Evolutionary conservation across 2,797 vertebrate genomes (phyloP).

Genomic region (Harpagifer antarcticus): DNA sequence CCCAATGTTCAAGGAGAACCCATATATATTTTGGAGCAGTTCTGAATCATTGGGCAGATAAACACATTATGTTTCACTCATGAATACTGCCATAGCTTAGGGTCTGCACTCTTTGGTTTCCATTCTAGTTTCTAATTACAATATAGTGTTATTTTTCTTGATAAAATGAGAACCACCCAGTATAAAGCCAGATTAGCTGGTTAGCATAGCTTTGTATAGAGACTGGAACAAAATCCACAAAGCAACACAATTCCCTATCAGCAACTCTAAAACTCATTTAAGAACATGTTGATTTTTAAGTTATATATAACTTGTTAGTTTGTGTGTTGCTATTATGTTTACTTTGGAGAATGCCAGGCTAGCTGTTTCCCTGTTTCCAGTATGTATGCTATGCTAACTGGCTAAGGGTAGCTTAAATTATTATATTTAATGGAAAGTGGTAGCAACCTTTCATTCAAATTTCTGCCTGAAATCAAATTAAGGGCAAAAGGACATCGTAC

Average conservation of each 20-base stretch:
- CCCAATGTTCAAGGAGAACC: no score
- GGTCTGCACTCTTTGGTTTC: no score
- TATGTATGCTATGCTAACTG: background rate
- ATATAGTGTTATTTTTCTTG: background rate
- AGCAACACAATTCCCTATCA: background rate
- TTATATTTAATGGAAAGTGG: background rate
- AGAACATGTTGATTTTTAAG: background rate
- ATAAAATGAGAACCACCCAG: background rate
- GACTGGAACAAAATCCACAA: background rate
- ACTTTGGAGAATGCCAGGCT: background rate
- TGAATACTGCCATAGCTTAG: no score
- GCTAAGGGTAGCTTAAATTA: background rate
- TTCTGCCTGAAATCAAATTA: background rate
- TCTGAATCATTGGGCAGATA: no score
- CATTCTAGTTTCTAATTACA: background rate
- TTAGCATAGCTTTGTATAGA: background rate
- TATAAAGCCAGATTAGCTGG: background rate
- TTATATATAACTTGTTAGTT: background rate
- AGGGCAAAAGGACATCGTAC: background rate
- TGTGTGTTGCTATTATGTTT: background rate
- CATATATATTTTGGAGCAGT: no score
- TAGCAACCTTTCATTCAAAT: background rate
- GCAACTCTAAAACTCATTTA: background rate
- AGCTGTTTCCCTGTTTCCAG: background rate
- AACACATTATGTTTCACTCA: no score